Conservation (phyloP, 2,888 invertebrate genomes). For the Philopedon plagiatum region DNA sequence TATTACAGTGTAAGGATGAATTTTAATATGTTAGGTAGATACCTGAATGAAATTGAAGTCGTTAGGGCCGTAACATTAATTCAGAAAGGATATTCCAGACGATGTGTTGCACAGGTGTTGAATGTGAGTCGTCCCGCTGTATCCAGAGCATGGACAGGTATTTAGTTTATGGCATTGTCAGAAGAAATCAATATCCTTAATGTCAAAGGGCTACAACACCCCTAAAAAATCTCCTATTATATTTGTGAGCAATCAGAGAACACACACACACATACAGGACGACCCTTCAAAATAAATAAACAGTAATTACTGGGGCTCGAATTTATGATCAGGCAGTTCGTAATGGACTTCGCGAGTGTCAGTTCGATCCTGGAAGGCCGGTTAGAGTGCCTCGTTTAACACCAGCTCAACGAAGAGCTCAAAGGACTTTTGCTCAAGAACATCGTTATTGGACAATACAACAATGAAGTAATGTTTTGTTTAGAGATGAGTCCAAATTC, state of each 20-base stretch:
- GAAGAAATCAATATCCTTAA: not conserved
- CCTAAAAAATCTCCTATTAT: too few species aligned
- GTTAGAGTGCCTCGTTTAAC: not conserved
- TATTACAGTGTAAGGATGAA: not conserved
- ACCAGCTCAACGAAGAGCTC: too few species aligned
- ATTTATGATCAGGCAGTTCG: not conserved
- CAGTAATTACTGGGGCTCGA: not conserved
- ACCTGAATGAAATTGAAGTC: too few species aligned
- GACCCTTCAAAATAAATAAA: too few species aligned
- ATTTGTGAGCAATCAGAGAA: too few species aligned
- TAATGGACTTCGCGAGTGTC: not conserved
- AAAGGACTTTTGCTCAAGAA: not conserved
- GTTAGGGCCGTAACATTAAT: too few species aligned
- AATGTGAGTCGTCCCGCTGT: too few species aligned
- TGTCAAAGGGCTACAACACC: too few species aligned
- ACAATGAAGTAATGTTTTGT: not conserved
- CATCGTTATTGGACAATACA: not conserved
- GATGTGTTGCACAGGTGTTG: too few species aligned
- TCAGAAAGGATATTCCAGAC: too few species aligned
- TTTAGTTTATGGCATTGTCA: not conserved
- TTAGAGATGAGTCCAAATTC: not conserved
- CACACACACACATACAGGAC: too few species aligned
- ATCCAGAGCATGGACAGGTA: not conserved
- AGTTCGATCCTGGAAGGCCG: not conserved
- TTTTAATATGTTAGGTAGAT: not conserved